Base-by-base conservation (phyloP, 2,888 invertebrate species). In the Raillietiella orientalis region DNA sequence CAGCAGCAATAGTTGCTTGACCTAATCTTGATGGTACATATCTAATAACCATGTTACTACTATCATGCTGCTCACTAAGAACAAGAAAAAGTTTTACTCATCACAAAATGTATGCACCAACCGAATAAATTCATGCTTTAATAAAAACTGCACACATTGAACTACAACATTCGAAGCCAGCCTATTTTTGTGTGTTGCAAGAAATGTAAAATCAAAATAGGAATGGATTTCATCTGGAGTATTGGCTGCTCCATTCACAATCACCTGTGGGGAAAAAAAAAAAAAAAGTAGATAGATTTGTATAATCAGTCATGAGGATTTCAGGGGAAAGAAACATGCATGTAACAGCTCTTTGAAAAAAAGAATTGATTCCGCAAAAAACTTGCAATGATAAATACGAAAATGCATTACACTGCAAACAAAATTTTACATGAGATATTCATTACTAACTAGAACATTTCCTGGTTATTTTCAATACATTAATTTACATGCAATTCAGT, bases 1-100 rank as follows among this genome's bases (percentile, higher is more conserved):
- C 74, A 1, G 90, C 79, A 12, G 77, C 56, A 13, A 93, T 53
- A 41, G 90, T 79, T 11, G 93, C 96, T 41, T 67, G 63, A 1
- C 84, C 93, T 28, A 96, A 53, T 32, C 71, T 62, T 3, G 84
- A 82, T 4, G 84, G 62, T 14, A 62, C 47, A 23, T 11, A 28
- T 27, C 13, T 12, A 16, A 23, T 13, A 22, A 11, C 13, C 4
- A 23, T 4, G 17, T 16, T 29, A 23, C 24, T 28, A n/a, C 27
- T 31, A 6, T 23, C 22, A 12, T 28, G 26, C 23, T 31, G 30
- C 14, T 22, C 24, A 24, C 29, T 32, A 21, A 8, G 14, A 26
- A 16, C 12, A 3, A 19, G 23, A 14, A 20, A 12, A 23, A 23
- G 10, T 24, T 12, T 12, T 10, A 23, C 10, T 23, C 17, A 16